Conservation (phyloP, 2,888 invertebrate genomes). For the Mimachlamys varia region DNA sequence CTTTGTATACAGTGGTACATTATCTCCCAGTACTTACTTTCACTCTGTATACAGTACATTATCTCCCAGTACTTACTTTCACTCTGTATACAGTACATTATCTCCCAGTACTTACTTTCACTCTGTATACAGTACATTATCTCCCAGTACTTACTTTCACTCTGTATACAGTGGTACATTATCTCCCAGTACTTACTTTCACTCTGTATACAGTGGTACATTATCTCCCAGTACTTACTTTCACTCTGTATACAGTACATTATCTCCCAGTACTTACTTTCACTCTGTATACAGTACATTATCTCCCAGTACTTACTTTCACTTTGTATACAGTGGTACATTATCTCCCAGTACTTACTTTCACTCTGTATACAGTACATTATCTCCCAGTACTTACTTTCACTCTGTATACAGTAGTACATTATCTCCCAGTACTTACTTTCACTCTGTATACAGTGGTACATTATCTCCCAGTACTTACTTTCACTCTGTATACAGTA, state of each 20-base stretch:
- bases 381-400: slow-evolving; percentile 88
- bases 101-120: slow-evolving; percentile 87
- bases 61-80: slow-evolving; percentile 89
- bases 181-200: slow-evolving; percentile 89
- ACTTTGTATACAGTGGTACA: slow-evolving; percentile 97
- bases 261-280: slow-evolving; percentile 88
- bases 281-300: slow-evolving; percentile 96
- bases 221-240: slow-evolving; percentile 86
- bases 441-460: slow-evolving; percentile 97
- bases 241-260: slow-evolving; percentile 98
- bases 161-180: slow-evolving; percentile 96
- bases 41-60: slow-evolving; percentile 96
- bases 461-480: slow-evolving; percentile 87
- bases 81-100: slow-evolving; percentile 97
- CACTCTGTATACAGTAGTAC: slow-evolving; percentile 97
- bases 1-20: slow-evolving; percentile 98
- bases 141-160: slow-evolving; percentile 88
- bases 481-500: slow-evolving; percentile 98
- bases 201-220: slow-evolving; percentile 97
- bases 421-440: slow-evolving; percentile 88
- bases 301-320: slow-evolving; percentile 89
- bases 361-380: slow-evolving; percentile 98
- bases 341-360: slow-evolving; percentile 86
- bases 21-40: slow-evolving; percentile 88
- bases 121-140: slow-evolving; percentile 97